Percentiles rank a stretch among this genome's conserved stretches.
phyloP scores from a whole-genome alignment of 2,113 vertebrate species.

The Neomonachus schauinslandi region DNA sequence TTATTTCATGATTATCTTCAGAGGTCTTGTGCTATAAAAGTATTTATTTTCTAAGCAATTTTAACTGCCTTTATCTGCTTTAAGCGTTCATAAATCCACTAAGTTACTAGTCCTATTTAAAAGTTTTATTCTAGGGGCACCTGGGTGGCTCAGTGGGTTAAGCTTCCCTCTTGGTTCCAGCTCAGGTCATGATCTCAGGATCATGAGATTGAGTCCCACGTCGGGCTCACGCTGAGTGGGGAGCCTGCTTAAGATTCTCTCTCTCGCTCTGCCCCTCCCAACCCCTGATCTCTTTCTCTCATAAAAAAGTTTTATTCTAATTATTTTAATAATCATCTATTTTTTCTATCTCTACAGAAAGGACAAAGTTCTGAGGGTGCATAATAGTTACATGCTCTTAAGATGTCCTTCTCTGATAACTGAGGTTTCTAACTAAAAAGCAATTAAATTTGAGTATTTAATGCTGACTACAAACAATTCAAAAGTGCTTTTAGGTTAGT shows the following conservation, averaged over 20 bases:
- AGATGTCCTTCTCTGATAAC: neutral
- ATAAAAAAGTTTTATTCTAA: neutral
- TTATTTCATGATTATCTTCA: neutral
- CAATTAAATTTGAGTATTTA: conserved; percentile 20
- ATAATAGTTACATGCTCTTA: neutral
- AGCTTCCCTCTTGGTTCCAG: neutral
- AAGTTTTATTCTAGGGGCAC: neutral
- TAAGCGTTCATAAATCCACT: neutral
- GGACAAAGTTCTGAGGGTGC: neutral
- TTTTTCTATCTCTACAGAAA: neutral
- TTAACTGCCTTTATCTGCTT: neutral
- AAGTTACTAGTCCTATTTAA: neutral
- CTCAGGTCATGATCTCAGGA: neutral
- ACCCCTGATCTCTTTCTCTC: neutral
- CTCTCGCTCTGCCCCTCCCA: too few relatives aligned
- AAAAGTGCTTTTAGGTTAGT: conserved; percentile 48
- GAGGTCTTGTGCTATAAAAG: neutral
- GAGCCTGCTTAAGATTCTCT: neutral
- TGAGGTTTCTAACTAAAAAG: conserved; percentile 26
- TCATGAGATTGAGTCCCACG: neutral
- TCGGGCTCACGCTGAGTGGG: rapidly evolving
- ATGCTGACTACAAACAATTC: neutral
- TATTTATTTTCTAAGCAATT: neutral
- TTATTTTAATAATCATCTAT: neutral
- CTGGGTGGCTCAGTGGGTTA: neutral